These are phyloP conservation scores for Aphaenogaster rudis DNA, from an alignment of 1,140 invertebrate genomes.

Conservation along the genomic window DNA sequence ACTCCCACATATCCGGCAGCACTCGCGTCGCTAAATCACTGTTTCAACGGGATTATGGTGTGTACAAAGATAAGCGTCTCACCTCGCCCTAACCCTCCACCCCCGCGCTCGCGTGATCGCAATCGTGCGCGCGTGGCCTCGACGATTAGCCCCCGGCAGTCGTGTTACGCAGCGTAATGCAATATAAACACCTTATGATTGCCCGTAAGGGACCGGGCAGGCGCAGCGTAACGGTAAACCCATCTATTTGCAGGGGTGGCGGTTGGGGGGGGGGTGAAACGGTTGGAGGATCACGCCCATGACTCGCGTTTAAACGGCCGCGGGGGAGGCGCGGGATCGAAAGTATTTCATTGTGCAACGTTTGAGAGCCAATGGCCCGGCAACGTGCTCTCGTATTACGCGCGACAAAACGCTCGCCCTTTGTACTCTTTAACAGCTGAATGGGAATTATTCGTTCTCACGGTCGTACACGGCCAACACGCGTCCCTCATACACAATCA, in stretches of 20 bases:
- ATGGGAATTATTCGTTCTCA: slow-evolving; percentile 43
- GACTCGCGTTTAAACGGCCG: slow-evolving; percentile 45
- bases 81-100: not conserved
- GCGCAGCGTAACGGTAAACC: slow-evolving; percentile 68
- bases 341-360: slow-evolving; percentile 61
- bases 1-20: slow-evolving; percentile 15
- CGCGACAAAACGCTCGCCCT: slow-evolving; percentile 49
- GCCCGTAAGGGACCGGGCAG: slow-evolving; percentile 67
- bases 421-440: slow-evolving; percentile 41
- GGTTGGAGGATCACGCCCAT: slow-evolving; percentile 20
- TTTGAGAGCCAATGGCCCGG: slow-evolving; percentile 58
- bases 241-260: slow-evolving; percentile 59
- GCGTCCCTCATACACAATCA: slow-evolving; percentile 21
- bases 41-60: slow-evolving; percentile 56
- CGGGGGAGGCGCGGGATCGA: slow-evolving; percentile 15
- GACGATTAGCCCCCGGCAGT: slow-evolving; percentile 64
- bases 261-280: slow-evolving; percentile 7
- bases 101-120: not conserved
- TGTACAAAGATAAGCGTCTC: slow-evolving; percentile 48
- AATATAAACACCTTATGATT: slow-evolving; percentile 78
- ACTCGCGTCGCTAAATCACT: slow-evolving; percentile 40
- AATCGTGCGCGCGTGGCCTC: slow-evolving; percentile 5
- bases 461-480: not conserved
- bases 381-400: slow-evolving; percentile 42
- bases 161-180: slow-evolving; percentile 58